phyloP scores from a whole-genome alignment of 1,140 invertebrate species.

The Eumaeus atala region DNA sequence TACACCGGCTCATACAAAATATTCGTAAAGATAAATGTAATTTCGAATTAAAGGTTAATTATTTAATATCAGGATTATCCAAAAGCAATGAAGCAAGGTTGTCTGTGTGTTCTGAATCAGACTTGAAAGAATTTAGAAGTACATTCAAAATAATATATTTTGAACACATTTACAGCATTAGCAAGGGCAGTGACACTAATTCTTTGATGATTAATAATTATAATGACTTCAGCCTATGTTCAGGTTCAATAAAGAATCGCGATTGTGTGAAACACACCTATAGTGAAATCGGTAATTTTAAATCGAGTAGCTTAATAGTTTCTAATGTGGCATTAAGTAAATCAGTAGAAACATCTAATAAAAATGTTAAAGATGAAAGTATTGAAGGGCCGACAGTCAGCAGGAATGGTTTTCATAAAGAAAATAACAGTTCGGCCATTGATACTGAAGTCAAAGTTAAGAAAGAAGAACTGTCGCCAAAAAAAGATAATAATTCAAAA shows the following conservation, averaged over 20 bases:
- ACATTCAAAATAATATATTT: conserved; percentile 45
- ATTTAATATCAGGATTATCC: conserved; percentile 47
- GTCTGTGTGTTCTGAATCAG: conserved; percentile 41
- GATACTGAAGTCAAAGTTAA: conserved; percentile 16
- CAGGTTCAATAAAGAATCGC: conserved; percentile 46
- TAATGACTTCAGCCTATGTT: conserved; percentile 49
- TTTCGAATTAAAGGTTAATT: conserved; percentile 39
- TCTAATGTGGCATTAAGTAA: conserved; percentile 22
- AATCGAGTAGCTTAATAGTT: conserved; percentile 36
- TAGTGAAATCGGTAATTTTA: conserved; percentile 47
- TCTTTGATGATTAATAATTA: conserved; percentile 41
- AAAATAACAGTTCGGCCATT: conserved; percentile 19
- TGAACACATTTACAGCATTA: conserved; percentile 56
- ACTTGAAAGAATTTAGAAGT: conserved; percentile 33
- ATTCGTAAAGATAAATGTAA: conserved; percentile 34
- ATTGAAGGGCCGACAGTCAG: conserved; percentile 15
- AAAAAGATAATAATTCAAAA: conserved; percentile 29
- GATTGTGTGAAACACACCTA: conserved; percentile 39
- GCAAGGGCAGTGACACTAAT: conserved; percentile 43
- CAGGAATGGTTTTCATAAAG: conserved; percentile 6
- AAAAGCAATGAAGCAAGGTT: conserved; percentile 37
- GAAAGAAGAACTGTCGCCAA: conserved; percentile 31
- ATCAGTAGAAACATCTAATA: conserved; percentile 18
- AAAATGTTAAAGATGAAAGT: conserved; percentile 30
- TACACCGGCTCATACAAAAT: conserved; percentile 33